Base-by-base conservation (phyloP, 2,888 invertebrate genomes). In the Globia sparganii region DNA sequence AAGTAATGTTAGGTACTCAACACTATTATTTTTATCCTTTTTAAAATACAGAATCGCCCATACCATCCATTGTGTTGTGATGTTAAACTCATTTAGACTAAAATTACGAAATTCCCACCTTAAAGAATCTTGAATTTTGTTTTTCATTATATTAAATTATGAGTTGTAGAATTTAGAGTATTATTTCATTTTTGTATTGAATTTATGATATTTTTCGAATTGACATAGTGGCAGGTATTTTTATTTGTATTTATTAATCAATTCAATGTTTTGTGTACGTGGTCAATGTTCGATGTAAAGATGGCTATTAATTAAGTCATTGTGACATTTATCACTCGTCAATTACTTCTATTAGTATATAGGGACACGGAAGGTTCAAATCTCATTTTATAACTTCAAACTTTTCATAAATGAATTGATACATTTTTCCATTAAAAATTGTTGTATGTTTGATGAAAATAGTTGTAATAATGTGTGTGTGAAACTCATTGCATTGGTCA, bases 41-140 rank as follows among this genome's bases (percentile, higher is more conserved):
- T 31, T 70, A 40, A 72, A 72, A 1, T 76, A 56, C 80, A 77
- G 80, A 69, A 65, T 77, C 77, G 75, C 67, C 37, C n/a, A 64
- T 58, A 77, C 72, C 75, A 65, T 78, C 59, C 66, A 76, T 43
- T 68, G 40, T 46, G 75, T 76, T 81, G 68, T 74, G 65, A 85
- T 62, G 61, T 46, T 74, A 66, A 75, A 65, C 67, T 78, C 71
- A 67, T 74, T 82, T 82, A 85, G 83, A 69, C 59, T 86, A 86
- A 82, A 78, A 69, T 87, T 77, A 88, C 85, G 88, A 88, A 88
- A 88, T 82, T 83, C 88, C 88, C 88, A 88, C 88, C 88, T 87
- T 86, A 64, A 75, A 83, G 25, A 70, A 82, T 68, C 69, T 59
- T 79, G 56, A 80, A 71, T 83, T 73, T 74, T 79, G 75, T 81